Evolutionary conservation across 1,140 invertebrate genomes (phyloP), one percentile per base, ranked within the genome.

Genomic region (Bilobella aurantiaca): DNA sequence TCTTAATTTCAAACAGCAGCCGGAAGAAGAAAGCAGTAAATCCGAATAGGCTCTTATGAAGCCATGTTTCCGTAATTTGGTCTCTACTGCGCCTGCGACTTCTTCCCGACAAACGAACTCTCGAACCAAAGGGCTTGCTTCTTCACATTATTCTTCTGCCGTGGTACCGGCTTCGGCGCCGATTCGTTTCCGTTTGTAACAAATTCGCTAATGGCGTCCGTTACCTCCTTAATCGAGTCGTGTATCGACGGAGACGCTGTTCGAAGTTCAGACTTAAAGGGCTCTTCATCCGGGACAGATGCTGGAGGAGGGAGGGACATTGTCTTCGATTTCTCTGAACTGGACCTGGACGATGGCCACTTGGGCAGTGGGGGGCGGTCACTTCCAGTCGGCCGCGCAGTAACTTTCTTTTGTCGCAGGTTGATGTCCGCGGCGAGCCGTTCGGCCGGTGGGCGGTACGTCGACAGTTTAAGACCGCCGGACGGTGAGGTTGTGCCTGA

Each of bases 401-500:
- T 27, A 56, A 18, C 16, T 14, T 63, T 58, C 29, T 62, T 61
- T 2, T 66, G 53, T 31, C 67, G 25, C 25, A 62, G 32, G 12
- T 67, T 42, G 37, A 72, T 28, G 27, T 72, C 70, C 21, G 68
- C 68, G 23, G 70, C 68, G 32, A 69, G 62, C 28, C 67, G 42
- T 12, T 62, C 59, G 42, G 69, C 69, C 29, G 69, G 69, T 31
- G 69, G 69, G 27, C 46, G 58, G 64, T 70, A 70, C 21, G 64
- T 23, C 27, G 69, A 70, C 34, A 70, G 42, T 49, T 60, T 61
- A 8, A 49, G 58, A 12, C 25, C 34, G 25, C 28, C 42, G 25
- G 62, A 34, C 31, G 64, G 46, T 21, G 42, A 31, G 34, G 67
- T 31, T 14, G 58, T 62, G 3, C 62, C 85, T 58, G 82, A 79